Evolutionary conservation across 92 coral and sea anemone genomes (phyloP).

Genomic region (Palythoa caribaeorum): DNA sequence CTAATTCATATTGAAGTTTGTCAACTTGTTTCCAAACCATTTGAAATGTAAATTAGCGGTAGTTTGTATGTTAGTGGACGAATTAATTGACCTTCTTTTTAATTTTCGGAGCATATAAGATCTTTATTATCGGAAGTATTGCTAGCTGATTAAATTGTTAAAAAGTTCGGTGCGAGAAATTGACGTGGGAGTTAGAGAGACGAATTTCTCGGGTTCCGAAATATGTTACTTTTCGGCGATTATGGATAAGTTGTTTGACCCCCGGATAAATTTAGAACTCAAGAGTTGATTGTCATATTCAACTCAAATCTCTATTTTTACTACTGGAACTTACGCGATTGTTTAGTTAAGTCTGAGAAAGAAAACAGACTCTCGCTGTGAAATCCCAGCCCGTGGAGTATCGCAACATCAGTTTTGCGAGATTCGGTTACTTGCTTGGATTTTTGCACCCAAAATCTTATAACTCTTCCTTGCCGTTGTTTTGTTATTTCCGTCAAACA

Average conservation of each 20-base stretch:
- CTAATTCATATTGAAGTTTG: slow-evolving; percentile 64
- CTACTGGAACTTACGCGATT: slow-evolving; percentile 19
- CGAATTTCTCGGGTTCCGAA: background rate
- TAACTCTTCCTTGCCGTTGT: background rate
- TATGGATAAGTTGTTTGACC: slow-evolving; percentile 73
- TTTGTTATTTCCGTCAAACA: background rate
- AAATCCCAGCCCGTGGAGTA: background rate
- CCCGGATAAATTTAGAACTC: slow-evolving; percentile 74
- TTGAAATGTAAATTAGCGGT: slow-evolving; percentile 68
- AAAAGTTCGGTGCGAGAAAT: slow-evolving; percentile 30
- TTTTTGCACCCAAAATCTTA: background rate
- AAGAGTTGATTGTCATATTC: slow-evolving; percentile 64
- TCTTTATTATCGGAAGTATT: slow-evolving; percentile 60
- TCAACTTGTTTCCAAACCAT: slow-evolving; percentile 58
- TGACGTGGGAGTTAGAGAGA: slow-evolving; percentile 39
- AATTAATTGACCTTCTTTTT: slow-evolving; percentile 69
- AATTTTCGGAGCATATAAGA: slow-evolving; percentile 67
- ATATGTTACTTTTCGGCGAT: slow-evolving; percentile 26
- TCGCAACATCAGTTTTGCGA: background rate
- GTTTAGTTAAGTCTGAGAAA: slow-evolving; percentile 17
- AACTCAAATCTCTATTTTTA: slow-evolving; percentile 49
- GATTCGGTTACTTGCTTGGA: background rate
- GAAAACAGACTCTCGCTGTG: slow-evolving; percentile 39
- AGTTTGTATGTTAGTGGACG: slow-evolving; percentile 44
- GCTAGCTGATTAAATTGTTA: slow-evolving; percentile 55